phyloP scores from a whole-genome alignment of 2,113 vertebrate genomes.

The Pogona vitticeps region DNA sequence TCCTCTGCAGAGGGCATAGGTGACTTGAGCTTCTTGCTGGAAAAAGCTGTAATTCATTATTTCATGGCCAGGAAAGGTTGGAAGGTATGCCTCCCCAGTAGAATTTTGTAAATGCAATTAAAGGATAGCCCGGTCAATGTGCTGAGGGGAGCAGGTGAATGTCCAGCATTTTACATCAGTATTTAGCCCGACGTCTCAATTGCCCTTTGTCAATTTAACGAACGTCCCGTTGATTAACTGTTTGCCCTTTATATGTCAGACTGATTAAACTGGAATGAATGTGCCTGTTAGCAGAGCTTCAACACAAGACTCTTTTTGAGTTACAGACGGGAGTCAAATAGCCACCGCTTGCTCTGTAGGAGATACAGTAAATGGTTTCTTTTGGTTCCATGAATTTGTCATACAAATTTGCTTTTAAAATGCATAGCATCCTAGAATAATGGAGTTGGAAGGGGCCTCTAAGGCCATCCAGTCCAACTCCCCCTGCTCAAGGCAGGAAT shows the following conservation, averaged over 20 bases:
- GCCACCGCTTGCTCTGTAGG: too few species aligned
- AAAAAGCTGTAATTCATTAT: too few species aligned
- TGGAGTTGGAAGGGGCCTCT: too few species aligned
- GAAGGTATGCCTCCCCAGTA: neutral
- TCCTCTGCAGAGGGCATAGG: too few species aligned
- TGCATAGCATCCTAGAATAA: too few species aligned
- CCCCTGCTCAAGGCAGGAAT: too few species aligned
- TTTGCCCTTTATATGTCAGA: neutral
- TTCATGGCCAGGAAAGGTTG: neutral
- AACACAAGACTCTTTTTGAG: neutral
- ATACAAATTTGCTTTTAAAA: too few species aligned
- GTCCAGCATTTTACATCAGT: too few species aligned
- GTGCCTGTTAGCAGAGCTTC: neutral
- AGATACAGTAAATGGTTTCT: too few species aligned
- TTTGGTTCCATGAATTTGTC: too few species aligned
- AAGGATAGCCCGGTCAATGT: neutral
- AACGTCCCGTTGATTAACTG: neutral
- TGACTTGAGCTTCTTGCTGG: neutral
- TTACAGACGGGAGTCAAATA: neutral
- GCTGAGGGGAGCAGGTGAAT: too few species aligned
- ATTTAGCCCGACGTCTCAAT: neutral
- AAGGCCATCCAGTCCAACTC: too few species aligned
- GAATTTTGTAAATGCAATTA: neutral
- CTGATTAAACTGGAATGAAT: neutral
- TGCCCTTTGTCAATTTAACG: neutral